Base-by-base conservation (phyloP, 2,113 vertebrate species). In the Aphyosemion australe region DNA sequence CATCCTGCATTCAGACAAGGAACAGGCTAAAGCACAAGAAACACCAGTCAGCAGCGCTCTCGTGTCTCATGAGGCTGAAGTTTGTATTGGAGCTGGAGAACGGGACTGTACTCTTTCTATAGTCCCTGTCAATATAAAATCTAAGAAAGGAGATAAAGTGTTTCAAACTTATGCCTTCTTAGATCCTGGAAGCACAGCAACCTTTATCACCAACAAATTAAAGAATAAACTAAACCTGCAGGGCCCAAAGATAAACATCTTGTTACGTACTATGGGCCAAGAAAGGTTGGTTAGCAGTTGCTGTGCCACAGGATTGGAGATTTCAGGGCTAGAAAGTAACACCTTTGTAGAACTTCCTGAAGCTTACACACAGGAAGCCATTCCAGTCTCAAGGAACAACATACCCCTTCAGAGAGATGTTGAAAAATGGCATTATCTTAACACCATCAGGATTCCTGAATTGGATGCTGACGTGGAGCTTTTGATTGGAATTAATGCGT, bases 141-240 rank as follows among this genome's bases (percentile, higher is more conserved):
- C 51, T 32, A 53, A 53, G 51, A 53, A 32, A 53, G 51, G 51
- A 53, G 26, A 32, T 31, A 31, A 15, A 18, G 51, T 53, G 26
- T 18, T 53, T 10, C 13, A 53, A 10, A 53, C 51, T 14, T 53
- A 53, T 32, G 26, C 51, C 26, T 53, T 32, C 21, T 32, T 53
- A 8, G 50, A 52, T 52, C 20, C 50, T 52, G 21, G 50, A 8
- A 52, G 50, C 10, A 52, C 50, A 20, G 47, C 48, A 2, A 50
- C 48, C 10, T 19, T 46, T 15, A 46, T 50, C 12, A 50, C 48
- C 19, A 50, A n/a, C 10, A 21, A 5, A 12, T n/a, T 50, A 7
- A 21, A 19, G 19, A 21, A 20, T 5, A 13, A 46, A 6, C 45
- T 46, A 15, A 46, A 46, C 45, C 34, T 37, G 34, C 34, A 37